A percentile compares a stretch with the other conserved stretches of the same genome.
These are phyloP conservation scores for Vespertilio murinus DNA, from an alignment of 2,797 vertebrate species.

Conservation along the genomic window DNA sequence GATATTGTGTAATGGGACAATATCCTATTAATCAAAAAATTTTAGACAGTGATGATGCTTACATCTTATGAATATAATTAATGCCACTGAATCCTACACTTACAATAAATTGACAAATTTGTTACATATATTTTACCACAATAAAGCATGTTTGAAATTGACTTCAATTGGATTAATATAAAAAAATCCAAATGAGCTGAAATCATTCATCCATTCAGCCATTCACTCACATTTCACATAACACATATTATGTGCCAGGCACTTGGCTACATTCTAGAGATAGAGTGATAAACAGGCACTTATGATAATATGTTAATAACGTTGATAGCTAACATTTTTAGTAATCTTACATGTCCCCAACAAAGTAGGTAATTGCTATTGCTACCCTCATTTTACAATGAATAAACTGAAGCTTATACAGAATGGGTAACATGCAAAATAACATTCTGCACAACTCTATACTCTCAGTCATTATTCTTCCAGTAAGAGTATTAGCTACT, in stretches of 20 bases:
- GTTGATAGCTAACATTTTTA: background rate
- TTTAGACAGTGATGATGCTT: background rate
- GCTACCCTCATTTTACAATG: background rate
- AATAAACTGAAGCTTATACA: background rate
- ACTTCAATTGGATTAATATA: too few relatives aligned
- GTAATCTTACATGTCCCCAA: background rate
- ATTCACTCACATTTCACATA: conserved; percentile 1
- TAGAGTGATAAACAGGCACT: background rate
- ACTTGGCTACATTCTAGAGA: conserved; percentile 3
- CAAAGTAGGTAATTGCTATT: background rate
- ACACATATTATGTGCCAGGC: background rate
- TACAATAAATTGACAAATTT: conserved; percentile 19
- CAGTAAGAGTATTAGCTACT: background rate
- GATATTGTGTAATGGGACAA: background rate
- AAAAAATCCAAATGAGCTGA: conserved; percentile 13
- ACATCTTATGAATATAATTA: background rate
- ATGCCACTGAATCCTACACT: background rate
- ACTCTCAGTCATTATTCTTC: background rate
- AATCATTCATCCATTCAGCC: background rate
- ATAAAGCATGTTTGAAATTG: conserved; percentile 14
- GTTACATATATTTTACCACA: background rate
- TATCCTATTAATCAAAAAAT: background rate
- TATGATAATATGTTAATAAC: background rate
- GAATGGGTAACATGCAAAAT: conserved; percentile 8
- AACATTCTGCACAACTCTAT: background rate